Evolutionary conservation across 2,113 vertebrate genomes (phyloP).

Genomic region (Vombatus ursinus): DNA sequence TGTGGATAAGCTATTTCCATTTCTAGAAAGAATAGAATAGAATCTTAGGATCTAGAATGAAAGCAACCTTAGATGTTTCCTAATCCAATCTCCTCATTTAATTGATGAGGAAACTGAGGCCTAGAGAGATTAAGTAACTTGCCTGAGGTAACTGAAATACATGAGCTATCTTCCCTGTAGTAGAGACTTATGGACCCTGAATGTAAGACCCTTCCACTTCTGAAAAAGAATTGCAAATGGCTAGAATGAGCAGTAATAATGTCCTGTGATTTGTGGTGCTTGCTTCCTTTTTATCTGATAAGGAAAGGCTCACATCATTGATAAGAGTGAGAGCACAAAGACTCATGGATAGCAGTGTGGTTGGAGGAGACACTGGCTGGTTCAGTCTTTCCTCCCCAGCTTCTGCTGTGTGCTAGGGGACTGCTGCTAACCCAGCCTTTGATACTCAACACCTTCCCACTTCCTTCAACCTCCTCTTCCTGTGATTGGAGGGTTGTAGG

Average conservation of each 20-base stretch:
- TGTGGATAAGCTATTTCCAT: background rate
- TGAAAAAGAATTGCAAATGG: constrained; percentile 72
- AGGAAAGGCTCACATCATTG: background rate
- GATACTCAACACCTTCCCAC: background rate
- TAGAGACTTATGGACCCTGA: constrained; percentile 80
- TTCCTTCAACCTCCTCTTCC: background rate
- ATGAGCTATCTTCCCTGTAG: constrained; percentile 77
- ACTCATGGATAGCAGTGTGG: background rate
- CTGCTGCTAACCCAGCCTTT: background rate
- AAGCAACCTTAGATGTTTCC: background rate
- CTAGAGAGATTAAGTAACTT: background rate
- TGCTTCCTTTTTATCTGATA: background rate
- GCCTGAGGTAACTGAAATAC: constrained; percentile 56
- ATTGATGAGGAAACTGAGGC: background rate
- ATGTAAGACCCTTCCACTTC: constrained; percentile 78
- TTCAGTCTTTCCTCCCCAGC: background rate
- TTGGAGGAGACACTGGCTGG: background rate
- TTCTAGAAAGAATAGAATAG: background rate
- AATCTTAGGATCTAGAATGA: background rate
- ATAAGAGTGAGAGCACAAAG: background rate
- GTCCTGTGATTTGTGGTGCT: background rate
- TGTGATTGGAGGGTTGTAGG: background rate
- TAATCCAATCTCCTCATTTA: background rate
- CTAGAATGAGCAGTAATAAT: constrained; percentile 51
- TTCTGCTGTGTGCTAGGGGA: background rate